Base-by-base conservation (phyloP, 2,888 invertebrate genomes). In the Alitta virens region DNA sequence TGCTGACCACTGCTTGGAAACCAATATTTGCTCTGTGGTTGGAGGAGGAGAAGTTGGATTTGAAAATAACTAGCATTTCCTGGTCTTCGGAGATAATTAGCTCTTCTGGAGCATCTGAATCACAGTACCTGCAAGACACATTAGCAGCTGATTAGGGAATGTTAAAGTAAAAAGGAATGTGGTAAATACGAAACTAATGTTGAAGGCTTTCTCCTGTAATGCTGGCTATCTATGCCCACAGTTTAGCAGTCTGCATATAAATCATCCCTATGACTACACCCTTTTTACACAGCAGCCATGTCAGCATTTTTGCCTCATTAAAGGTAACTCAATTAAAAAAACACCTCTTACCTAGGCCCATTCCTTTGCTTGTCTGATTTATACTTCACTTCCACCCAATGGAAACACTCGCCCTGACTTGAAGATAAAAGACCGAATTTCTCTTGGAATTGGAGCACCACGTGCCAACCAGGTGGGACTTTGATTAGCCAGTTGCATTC, bases 371-470 rank as follows among this genome's bases (percentile, higher is more conserved):
- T 60, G 40, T 63, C 50, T 12, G n/a, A n/a, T 2, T 27, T 50
- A 56, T 52, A 46, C 2, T 54, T 53, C 7, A 66, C 56, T 51
- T 66, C 66, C 14, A 66, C 61, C 63, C 63, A 66, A 21, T 66
- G 63, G 21, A 60, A 42, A 43, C 66, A 66, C 3, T 52, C 53
- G 5, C 33, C 33, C 7, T 42, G 23, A 2, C 27, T 23, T 9
- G 25, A 23, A 23, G 60, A 63, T 26, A 59, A 60, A 40, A 65
- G 43, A 26, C 60, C 42, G 50, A 65, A 65, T 26, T 57, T 43
- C 5, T 57, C 63, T 12, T 53, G 55, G 52, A 65, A 65, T 49
- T 16, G 23, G 23, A 49, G 23, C 3, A 49, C 18, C 49, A 49
- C 49, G 49, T 49, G 3, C 18, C 23, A 49, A n/a, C 23, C 18